Evolutionary conservation across 2,797 vertebrate species (phyloP).

Genomic region (Dipus sagitta): DNA sequence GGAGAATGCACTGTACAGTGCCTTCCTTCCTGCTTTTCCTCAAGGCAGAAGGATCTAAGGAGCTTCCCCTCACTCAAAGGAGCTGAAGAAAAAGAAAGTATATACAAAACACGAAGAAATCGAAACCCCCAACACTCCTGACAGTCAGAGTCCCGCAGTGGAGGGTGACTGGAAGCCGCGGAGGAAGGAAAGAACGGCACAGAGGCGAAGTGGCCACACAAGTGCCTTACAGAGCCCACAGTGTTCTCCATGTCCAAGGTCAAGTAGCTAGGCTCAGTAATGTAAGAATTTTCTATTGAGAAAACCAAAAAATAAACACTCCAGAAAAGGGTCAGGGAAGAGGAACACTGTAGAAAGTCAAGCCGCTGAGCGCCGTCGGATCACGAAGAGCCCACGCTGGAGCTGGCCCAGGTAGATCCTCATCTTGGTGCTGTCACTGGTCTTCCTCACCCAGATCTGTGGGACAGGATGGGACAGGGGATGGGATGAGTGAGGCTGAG

Average conservation of each 20-base stretch:
- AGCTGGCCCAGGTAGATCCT: conserved; percentile 99
- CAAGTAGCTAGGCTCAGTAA: conserved; percentile 63
- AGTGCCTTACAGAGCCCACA: conserved; percentile 69
- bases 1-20: background rate
- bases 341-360: conserved; percentile 85
- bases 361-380: conserved; percentile 96
- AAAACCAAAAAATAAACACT: conserved; percentile 75
- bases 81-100: background rate
- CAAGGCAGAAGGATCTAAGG: conserved; percentile 54
- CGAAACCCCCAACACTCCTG: conserved; percentile 42
- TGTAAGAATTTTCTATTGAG: conserved; percentile 72
- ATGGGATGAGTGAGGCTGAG: background rate
- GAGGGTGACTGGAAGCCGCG: conserved; percentile 73
- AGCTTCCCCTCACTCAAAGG: conserved; percentile 63
- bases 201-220: conserved; percentile 75
- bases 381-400: conserved; percentile 98
- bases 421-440: conserved; percentile 99
- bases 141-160: conserved; percentile 68
- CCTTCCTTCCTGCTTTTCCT: conserved; percentile 41
- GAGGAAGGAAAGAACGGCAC: conserved; percentile 76
- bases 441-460: conserved; percentile 99
- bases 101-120: conserved; percentile 45
- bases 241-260: conserved; percentile 76
- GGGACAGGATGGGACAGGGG: background rate
- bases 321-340: conserved; percentile 53